A percentile compares a stretch with the other conserved stretches of the same genome.
These are phyloP conservation scores for Candoia aspera DNA, from an alignment of 2,113 vertebrate species.

Conservation along the genomic window DNA sequence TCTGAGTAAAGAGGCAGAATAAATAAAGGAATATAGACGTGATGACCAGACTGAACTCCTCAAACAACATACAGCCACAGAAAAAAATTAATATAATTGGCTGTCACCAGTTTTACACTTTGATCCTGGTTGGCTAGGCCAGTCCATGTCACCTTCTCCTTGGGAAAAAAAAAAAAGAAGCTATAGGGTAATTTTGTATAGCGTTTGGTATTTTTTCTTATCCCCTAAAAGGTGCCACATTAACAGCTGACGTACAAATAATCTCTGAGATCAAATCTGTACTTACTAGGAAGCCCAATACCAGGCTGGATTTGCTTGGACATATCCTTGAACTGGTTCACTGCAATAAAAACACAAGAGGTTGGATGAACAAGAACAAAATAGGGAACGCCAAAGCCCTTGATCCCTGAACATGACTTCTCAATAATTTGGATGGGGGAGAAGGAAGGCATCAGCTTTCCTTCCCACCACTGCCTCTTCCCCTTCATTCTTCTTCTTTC, in stretches of 20 bases:
- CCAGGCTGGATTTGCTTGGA: conserved; percentile 88
- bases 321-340: conserved; percentile 84
- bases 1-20: neutral
- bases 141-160: neutral
- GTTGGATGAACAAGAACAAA: neutral
- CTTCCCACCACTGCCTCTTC: neutral
- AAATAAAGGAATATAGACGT: neutral
- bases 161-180: neutral
- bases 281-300: conserved; percentile 98
- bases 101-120: neutral
- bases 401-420: neutral
- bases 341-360: conserved; percentile 66
- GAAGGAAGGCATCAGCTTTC: too few relatives aligned
- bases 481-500: neutral
- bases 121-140: neutral
- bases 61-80: neutral
- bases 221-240: neutral
- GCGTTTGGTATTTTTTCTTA: neutral
- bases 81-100: neutral
- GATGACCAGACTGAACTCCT: neutral
- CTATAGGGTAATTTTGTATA: neutral
- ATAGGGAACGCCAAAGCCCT: too few relatives aligned
- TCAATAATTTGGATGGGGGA: neutral
- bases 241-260: neutral
- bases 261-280: conserved; percentile 18